Evolutionary conservation across 2,113 vertebrate genomes (phyloP).

Genomic region (Callospermophilus lateralis): DNA sequence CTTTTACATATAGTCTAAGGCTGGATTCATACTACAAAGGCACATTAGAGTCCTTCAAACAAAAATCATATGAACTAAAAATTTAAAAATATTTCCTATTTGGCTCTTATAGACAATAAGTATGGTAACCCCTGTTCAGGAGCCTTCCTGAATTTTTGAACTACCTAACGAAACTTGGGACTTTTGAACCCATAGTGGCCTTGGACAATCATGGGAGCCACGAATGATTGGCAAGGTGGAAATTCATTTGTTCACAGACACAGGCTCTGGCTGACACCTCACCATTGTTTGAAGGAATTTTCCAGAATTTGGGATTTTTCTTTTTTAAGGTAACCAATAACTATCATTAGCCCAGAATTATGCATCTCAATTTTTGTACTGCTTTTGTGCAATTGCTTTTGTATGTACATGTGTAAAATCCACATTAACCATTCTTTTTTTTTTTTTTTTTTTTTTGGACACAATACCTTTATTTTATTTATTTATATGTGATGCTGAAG

Average conservation of each 20-base stretch:
- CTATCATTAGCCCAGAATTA: neutral
- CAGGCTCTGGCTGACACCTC: too few relatives aligned
- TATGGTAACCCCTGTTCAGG: neutral
- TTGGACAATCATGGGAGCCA: fast-evolving
- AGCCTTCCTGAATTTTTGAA: neutral
- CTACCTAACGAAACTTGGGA: neutral
- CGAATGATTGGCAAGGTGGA: neutral
- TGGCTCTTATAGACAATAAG: neutral
- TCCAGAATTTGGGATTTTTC: neutral
- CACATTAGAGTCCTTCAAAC: neutral
- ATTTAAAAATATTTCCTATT: neutral
- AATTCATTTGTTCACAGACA: neutral
- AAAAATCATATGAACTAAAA: neutral
- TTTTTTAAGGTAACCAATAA: neutral
- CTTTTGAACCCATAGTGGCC: fast-evolving
- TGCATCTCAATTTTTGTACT: neutral
- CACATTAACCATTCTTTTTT: neutral
- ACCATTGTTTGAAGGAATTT: neutral
- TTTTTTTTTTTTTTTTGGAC: too few relatives aligned
- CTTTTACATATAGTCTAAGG: neutral
- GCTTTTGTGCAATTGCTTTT: neutral
- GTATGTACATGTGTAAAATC: neutral
- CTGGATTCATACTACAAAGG: neutral
- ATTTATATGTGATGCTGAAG: too few relatives aligned
- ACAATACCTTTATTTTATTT: too few relatives aligned